These are phyloP conservation scores for Polyploca ridens DNA, from an alignment of 2,888 invertebrate species.

Conservation along the genomic window DNA sequence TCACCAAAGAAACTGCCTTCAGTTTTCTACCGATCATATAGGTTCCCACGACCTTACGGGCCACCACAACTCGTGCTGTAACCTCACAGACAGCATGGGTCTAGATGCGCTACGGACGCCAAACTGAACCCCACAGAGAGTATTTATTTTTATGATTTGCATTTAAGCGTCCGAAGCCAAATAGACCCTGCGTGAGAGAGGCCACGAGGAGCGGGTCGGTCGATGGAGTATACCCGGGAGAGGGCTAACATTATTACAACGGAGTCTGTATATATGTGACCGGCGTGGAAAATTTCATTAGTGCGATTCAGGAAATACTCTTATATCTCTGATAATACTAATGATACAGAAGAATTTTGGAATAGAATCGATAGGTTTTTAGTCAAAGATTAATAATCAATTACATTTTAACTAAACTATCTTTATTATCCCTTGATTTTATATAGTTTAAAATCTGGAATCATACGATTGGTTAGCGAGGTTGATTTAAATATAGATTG, in stretches of 20 bases:
- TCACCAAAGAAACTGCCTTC: not conserved
- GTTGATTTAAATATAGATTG: not conserved
- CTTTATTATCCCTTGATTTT: not conserved
- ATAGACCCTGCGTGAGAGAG: not conserved
- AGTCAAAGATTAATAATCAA: not conserved
- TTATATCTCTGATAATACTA: not conserved
- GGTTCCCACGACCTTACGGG: slow-evolving; percentile 7
- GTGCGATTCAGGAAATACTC: not conserved
- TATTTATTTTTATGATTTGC: not conserved
- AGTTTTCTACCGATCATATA: not conserved
- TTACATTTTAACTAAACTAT: not conserved
- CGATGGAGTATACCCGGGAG: slow-evolving; percentile 1
- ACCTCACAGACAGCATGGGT: not conserved
- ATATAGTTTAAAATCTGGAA: not conserved
- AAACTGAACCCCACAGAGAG: not conserved
- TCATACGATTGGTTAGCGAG: not conserved
- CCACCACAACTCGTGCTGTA: not conserved
- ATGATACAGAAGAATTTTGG: not conserved
- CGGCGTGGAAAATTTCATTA: not conserved
- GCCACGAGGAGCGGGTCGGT: not conserved
- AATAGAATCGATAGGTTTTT: not conserved
- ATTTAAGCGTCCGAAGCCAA: not conserved
- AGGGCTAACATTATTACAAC: not conserved
- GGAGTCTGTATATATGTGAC: not conserved
- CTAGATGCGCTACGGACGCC: slow-evolving; percentile 1